Conservation (phyloP, 2,113 vertebrate species). For the Naja naja region DNA sequence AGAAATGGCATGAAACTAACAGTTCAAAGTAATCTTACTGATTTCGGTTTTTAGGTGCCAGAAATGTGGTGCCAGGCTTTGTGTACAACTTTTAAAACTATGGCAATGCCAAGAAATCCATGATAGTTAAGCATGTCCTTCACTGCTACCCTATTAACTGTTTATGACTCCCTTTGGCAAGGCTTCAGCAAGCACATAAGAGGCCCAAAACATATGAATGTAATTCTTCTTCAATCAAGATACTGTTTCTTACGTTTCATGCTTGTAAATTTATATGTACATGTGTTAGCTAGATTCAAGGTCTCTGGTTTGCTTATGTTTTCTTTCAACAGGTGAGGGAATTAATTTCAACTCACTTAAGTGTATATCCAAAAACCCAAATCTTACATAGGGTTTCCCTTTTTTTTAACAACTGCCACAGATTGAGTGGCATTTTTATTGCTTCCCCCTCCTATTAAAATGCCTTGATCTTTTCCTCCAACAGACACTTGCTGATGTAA, state of each 20-base stretch:
- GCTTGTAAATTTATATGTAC: no score
- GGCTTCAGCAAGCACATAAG: not conserved
- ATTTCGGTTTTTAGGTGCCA: not conserved
- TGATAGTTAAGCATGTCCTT: not conserved
- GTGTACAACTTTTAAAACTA: not conserved
- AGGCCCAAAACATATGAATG: not conserved
- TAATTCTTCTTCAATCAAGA: not conserved
- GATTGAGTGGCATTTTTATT: not conserved
- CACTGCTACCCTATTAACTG: not conserved
- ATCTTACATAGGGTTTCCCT: not conserved
- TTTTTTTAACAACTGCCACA: not conserved
- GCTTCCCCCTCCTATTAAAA: not conserved
- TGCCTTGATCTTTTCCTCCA: not conserved
- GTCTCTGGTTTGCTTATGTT: not conserved
- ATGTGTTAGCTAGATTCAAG: not conserved
- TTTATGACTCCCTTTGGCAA: not conserved
- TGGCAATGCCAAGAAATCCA: not conserved
- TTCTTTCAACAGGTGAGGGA: conserved; percentile 2
- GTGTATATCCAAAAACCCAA: not conserved
- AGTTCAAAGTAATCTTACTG: not conserved
- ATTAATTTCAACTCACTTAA: not conserved
- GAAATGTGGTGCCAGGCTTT: not conserved
- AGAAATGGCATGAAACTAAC: not conserved
- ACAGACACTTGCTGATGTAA: not conserved
- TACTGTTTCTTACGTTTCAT: not conserved